Base-by-base conservation (phyloP, 2,113 vertebrate genomes). In the Hyperopisus bebe region DNA sequence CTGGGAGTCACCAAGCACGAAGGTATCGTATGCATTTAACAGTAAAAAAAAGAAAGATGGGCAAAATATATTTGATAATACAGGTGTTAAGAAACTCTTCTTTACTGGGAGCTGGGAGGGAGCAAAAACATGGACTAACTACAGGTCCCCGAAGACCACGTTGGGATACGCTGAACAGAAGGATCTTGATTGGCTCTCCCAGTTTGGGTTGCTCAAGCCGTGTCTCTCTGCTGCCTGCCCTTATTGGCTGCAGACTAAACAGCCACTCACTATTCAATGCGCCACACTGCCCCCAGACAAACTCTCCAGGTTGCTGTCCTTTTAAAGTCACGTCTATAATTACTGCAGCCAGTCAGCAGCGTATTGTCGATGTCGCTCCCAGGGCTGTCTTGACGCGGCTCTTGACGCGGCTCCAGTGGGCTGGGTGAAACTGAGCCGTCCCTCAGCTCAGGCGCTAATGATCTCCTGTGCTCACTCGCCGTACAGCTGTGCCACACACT, bases 1-100 rank as follows among this genome's bases (percentile, higher is more conserved):
- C 94, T 98, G 97, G 97, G 97, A 99, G 89, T 97, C 95, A 0
- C 91, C 95, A 19, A 95, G 92, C 3, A 94, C 95, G 86, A 98
- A 97, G 97, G 98, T 99, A 93, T 95, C 39, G 3, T 94, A 24
- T 1, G 46, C 35, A 1, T 80, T 15, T 55, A n/a, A 77, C 70
- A 80, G 74, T 80, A 42, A 80, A 39, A 66, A 66, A 66, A 70
- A 66, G 10, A 70, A 31, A 70, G 62, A 66, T n/a, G 4, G 62
- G 62, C n/a, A 13, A 70, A 70, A 70, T 70, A 31, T 27, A 70
- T 31, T 31, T 70, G 3, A 31, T 70, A 13, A 3, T 27, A 27
- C 62, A 66, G 62, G n/a, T 27, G n/a, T 66, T n/a, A 31, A 70
- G 27, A 70, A 70, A 31, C 62, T 27, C n/a, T 70, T n/a, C 62